A percentile compares a stretch with the other conserved stretches of the same genome.
phyloP scores from a whole-genome alignment of 2,113 vertebrate genomes.

The Otis tarda region DNA sequence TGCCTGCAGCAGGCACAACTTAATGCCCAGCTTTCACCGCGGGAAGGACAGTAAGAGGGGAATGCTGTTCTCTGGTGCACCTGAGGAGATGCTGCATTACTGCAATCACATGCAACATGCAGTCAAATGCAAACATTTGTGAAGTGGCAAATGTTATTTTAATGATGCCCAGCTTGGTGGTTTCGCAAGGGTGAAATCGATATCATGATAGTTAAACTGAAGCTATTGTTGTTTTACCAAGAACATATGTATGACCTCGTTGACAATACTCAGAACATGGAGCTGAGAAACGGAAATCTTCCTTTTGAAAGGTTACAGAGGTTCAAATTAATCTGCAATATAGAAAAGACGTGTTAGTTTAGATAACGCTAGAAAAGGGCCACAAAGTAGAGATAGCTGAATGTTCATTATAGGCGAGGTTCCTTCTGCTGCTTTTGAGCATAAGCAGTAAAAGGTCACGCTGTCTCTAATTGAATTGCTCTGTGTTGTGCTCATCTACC shows the following conservation, averaged over 20 bases:
- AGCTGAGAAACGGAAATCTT: not conserved
- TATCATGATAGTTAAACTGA: slow-evolving; percentile 24
- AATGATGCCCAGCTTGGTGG: not conserved
- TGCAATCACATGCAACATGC: not conserved
- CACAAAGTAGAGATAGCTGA: not conserved
- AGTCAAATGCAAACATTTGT: not conserved
- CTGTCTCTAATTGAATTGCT: slow-evolving; percentile 39
- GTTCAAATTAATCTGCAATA: not conserved
- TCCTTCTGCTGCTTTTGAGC: slow-evolving; percentile 27
- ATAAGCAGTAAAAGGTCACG: slow-evolving; percentile 24
- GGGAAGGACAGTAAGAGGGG: not conserved
- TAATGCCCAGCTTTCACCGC: not conserved
- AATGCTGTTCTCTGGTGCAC: not conserved
- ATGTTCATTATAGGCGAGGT: not conserved
- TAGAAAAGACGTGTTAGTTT: slow-evolving; percentile 24
- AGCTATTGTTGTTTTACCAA: not conserved
- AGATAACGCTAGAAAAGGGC: slow-evolving; percentile 25
- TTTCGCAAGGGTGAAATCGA: slow-evolving; percentile 23
- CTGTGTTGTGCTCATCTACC: slow-evolving; percentile 26
- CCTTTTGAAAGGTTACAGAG: not conserved
- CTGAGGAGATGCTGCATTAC: not conserved
- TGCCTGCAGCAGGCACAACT: not conserved
- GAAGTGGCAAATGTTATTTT: slow-evolving; percentile 28
- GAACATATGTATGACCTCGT: slow-evolving; percentile 18
- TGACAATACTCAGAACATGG: not conserved